Evolutionary conservation across 2,888 invertebrate species (phyloP), one percentile per base, ranked within the genome.

Genomic region (Aspidiotus destructor): DNA sequence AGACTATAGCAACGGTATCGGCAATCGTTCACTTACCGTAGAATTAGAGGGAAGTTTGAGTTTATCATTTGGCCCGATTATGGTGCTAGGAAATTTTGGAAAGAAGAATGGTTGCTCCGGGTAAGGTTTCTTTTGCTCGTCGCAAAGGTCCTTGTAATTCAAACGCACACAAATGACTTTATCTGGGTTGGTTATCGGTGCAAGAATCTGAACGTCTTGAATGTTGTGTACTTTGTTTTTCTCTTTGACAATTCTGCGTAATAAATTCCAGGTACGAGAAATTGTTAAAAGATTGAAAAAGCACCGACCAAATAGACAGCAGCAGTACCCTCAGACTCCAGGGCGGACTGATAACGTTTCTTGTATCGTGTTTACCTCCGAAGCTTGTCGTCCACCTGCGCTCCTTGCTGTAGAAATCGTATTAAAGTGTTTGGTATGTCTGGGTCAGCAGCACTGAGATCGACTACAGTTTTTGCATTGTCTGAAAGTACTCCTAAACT

Each of bases 111-210:
- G 94, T 71, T 88, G 87, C 16, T 81, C 80, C 0, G 84, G 84
- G 0, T 90, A 89, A 0, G 84, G 82, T 15, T 85, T 76, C 17
- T 88, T 86, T 76, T 92, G 91, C 75, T 94, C 93, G 64, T 83
- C 81, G 74, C 93, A 93, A 74, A 92, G 92, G 54, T 92, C 92
- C 67, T 80, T 80, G 77, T 94, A 94, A 77, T 94, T 94, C 70
- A 92, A 80, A 0, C 91, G 92, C 13, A 93, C 84, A 75, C 92
- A 92, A 0, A 88, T 82, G 0, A 94, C 83, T 77, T 94, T 94
- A 74, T 92, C 91, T 70, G 90, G 87, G 41, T 85, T 84, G 1
- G 83, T 83, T 16, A 94, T 82, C 0, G 94, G 93, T 0, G 93
- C 83, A 60, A 86, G 76, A 3, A 89, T 77, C 15, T 78, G 79